Evolutionary conservation across 2,888 invertebrate species (phyloP).

Genomic region (Octonoba sinensis): DNA sequence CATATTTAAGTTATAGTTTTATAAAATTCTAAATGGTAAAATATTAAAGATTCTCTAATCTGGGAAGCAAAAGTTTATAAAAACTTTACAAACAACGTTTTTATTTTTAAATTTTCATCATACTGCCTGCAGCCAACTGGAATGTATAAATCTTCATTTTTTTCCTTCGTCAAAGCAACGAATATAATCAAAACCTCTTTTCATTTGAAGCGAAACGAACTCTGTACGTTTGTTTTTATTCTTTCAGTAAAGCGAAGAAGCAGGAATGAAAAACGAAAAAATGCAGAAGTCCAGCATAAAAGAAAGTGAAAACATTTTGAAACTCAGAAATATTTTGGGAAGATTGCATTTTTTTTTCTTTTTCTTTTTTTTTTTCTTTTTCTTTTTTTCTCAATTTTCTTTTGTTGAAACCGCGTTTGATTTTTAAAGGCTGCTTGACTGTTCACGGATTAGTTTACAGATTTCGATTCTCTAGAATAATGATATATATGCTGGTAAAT

Average conservation of each 20-base stretch:
- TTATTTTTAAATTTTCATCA: constrained; percentile 7
- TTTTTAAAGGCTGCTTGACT: constrained; percentile 6
- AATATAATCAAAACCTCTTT: constrained; percentile 1
- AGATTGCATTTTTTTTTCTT: constrained; percentile 24
- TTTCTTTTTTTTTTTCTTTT: constrained; percentile 13
- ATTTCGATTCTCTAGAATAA: no score
- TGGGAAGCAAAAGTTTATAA: no score
- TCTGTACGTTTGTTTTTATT: constrained; percentile 19
- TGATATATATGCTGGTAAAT: no score
- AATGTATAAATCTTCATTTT: constrained; percentile 16
- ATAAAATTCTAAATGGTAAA: no score
- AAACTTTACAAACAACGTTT: no score
- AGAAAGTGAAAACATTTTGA: constrained; percentile 24
- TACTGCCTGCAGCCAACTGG: constrained; percentile 8
- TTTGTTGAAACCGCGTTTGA: constrained; percentile 1
- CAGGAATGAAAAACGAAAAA: constrained; percentile 8
- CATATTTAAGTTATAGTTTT: no score
- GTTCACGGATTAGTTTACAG: no score
- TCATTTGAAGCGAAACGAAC: constrained; percentile 26
- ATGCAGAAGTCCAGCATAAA: constrained; percentile 13
- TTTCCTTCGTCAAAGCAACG: neutral
- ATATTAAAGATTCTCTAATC: no score
- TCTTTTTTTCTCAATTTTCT: constrained; percentile 10
- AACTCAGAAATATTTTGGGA: constrained; percentile 24
- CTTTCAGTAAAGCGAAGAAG: constrained; percentile 1